A percentile compares a stretch with the other conserved stretches of the same genome.
Conservation (phyloP, 2,797 vertebrate genomes). For the Eleutherodactylus coqui region DNA sequence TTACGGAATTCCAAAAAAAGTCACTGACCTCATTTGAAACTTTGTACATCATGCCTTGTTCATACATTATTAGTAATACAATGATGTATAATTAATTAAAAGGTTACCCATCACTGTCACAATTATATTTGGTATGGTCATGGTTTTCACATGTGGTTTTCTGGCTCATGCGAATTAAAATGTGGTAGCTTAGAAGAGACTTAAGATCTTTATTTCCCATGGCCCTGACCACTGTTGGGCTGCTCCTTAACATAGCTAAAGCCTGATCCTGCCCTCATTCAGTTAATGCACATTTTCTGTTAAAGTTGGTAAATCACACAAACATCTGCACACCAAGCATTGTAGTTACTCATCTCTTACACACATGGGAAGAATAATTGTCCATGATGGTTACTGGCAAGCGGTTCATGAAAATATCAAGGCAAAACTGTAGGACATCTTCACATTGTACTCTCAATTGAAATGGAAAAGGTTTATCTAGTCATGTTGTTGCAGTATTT, state of each 20-base stretch:
- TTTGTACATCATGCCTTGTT: too few species aligned
- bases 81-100: too few species aligned
- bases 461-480: too few species aligned
- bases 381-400: neutral
- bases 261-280: neutral
- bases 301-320: neutral
- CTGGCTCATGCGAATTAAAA: neutral
- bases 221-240: too few species aligned
- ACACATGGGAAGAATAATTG: neutral
- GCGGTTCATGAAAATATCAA: neutral
- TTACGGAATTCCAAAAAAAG: too few species aligned
- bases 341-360: neutral
- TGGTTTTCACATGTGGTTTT: too few species aligned
- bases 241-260: neutral
- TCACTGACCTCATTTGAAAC: too few species aligned
- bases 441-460: too few species aligned
- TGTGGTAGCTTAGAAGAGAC: neutral
- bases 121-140: too few species aligned
- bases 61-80: too few species aligned
- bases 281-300: neutral
- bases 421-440: neutral
- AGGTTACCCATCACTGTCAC: too few species aligned
- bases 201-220: neutral
- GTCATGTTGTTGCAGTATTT: too few species aligned
- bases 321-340: neutral